These are phyloP conservation scores for Heterotilapia buettikoferi DNA, from an alignment of 2,113 vertebrate species.

Conservation along the genomic window DNA sequence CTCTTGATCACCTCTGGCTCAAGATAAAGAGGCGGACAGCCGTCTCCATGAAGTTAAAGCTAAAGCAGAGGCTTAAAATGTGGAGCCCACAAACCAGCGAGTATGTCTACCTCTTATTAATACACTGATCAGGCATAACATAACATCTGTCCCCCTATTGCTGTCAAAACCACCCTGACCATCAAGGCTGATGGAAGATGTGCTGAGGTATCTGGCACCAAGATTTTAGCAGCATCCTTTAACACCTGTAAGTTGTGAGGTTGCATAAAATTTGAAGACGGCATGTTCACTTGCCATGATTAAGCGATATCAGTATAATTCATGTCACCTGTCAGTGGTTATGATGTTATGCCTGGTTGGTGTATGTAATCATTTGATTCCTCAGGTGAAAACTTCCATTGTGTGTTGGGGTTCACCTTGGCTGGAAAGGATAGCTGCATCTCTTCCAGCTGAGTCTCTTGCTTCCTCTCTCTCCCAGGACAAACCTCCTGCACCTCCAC, in stretches of 20 bases:
- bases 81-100: background rate
- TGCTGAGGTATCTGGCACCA: background rate
- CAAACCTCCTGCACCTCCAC: slow-evolving; percentile 63
- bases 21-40: background rate
- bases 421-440: slow-evolving; percentile 57
- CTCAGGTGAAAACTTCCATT: background rate
- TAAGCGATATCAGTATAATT: background rate
- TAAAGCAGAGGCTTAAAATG: background rate
- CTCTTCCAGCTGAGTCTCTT: slow-evolving; percentile 61
- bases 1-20: background rate
- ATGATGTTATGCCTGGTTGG: background rate
- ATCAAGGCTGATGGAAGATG: background rate
- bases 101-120: background rate
- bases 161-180: background rate
- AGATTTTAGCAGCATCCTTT: background rate
- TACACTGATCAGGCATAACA: background rate
- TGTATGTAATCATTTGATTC: background rate
- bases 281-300: background rate
- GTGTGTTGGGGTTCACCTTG: slow-evolving; percentile 68
- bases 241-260: background rate
- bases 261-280: background rate
- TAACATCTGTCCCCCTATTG: background rate
- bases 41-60: background rate
- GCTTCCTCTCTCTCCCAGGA: slow-evolving; percentile 55
- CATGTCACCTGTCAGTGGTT: background rate